Percentiles rank a stretch among this genome's conserved stretches.
Evolutionary conservation across 2,888 invertebrate species (phyloP).

Genomic region (Bellardia bayeri): DNA sequence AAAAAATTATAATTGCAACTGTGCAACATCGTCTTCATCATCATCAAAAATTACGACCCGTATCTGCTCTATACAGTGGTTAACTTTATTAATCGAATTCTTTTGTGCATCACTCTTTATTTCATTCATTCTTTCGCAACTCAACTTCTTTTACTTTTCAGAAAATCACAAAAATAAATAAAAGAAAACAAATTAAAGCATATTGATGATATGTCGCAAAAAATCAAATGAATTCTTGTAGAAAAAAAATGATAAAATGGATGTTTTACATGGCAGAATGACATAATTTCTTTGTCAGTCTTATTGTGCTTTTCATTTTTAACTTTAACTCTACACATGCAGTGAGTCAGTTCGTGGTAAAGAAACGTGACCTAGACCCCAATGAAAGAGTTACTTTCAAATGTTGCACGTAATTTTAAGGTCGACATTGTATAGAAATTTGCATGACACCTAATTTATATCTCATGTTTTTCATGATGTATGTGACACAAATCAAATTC

Average conservation of each 20-base stretch:
- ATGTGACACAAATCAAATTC: conserved; percentile 10
- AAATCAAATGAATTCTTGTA: conserved; percentile 28
- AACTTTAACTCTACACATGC: not conserved
- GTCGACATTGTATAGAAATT: not conserved
- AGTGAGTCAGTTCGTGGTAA: not conserved
- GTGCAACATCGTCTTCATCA: conserved; percentile 33
- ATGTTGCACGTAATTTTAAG: conserved; percentile 13
- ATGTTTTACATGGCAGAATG: conserved; percentile 38
- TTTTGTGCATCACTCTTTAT: conserved; percentile 37
- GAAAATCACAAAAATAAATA: conserved; percentile 24
- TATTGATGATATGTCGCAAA: conserved; percentile 62
- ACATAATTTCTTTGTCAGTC: conserved; percentile 43
- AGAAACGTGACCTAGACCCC: conserved; percentile 30
- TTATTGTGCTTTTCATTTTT: not conserved
- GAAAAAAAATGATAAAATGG: conserved; percentile 18
- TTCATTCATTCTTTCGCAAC: conserved; percentile 15
- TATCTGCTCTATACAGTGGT: conserved; percentile 61
- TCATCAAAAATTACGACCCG: conserved; percentile 55
- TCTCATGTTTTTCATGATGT: not conserved
- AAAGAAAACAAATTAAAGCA: conserved; percentile 58
- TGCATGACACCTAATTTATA: conserved; percentile 23
- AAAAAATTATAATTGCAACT: conserved; percentile 32
- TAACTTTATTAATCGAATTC: conserved; percentile 67
- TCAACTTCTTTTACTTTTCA: not conserved
- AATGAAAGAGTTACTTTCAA: not conserved